Percentiles rank a stretch among this genome's conserved stretches.
Conservation (phyloP, 2,113 vertebrate species). For the Sphaerodactylus townsendi region DNA sequence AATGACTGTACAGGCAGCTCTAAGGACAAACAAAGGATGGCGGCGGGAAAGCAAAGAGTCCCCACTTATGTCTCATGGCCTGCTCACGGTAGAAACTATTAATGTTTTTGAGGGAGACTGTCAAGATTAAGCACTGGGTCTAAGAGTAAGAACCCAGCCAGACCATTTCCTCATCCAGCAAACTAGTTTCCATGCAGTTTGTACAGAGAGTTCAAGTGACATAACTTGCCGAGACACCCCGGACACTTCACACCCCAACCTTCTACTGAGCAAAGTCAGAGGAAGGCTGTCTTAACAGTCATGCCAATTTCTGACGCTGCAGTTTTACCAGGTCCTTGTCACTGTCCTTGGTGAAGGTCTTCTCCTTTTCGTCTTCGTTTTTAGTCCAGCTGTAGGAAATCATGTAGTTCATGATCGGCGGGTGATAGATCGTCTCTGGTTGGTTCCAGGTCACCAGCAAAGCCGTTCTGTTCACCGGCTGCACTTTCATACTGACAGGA, state of each 20-base stretch:
- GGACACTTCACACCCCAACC: conserved; percentile 23
- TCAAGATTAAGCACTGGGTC: conserved; percentile 3
- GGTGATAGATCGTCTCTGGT: conserved; percentile 90
- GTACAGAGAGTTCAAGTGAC: conserved; percentile 25
- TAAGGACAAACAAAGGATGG: conserved; percentile 16
- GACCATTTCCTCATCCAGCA: conserved; percentile 33
- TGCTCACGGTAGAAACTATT: conserved; percentile 3
- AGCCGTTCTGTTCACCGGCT: conserved; percentile 88
- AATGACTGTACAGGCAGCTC: conserved; percentile 2
- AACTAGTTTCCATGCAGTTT: conserved; percentile 34
- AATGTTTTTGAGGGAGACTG: conserved; percentile 26
- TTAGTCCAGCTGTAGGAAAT: conserved; percentile 98
- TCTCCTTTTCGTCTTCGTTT: conserved; percentile 94
- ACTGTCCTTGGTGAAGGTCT: conserved; percentile 91
- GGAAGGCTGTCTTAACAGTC: conserved; percentile 34
- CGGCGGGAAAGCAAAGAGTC: conserved; percentile 3
- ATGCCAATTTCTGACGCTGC: conserved; percentile 28
- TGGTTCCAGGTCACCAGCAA: conserved; percentile 92
- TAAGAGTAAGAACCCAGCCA: conserved; percentile 38
- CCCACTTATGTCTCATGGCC: neutral
- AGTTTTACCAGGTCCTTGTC: conserved; percentile 91
- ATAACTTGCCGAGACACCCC: conserved; percentile 25
- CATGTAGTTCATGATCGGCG: conserved; percentile 93
- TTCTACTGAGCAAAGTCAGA: conserved; percentile 28
- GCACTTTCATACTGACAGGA: conserved; percentile 95